Evolutionary conservation across 1,140 invertebrate genomes (phyloP), one percentile per base, ranked within the genome.

Genomic region (Cataglyphis hispanica): DNA sequence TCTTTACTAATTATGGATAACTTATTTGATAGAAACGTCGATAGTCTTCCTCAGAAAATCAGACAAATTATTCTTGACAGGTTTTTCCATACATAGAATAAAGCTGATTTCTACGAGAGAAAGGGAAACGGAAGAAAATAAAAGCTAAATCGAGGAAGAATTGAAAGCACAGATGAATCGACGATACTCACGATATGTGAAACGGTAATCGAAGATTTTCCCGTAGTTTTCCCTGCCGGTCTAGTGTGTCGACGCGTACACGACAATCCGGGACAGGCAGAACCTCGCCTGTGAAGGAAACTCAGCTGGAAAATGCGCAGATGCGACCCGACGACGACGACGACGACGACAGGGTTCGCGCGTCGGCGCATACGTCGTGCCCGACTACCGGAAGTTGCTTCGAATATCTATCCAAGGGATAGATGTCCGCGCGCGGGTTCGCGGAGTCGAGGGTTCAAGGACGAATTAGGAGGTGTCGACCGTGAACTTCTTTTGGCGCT

Each of bases 291-390:
- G 86, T 89, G 88, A 90, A 85, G 86, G 87, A 92, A 91, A 90
- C 89, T 90, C 86, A 67, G 67, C 64, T 56, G 81, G 86, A 92
- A 91, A 92, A 89, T 86, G 92, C 93, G 92, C 92, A 93, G 93
- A 87, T 92, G 91, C 92, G 76, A n/a, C 58, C 75, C 77, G 34
- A 43, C 31, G 58, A 43, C 58, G 69, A 50, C 50, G 80, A 69
- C 50, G 31, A 43, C 58, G 66, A 50, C 50, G 80, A 69, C 50
- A 25, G 7, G n/a, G 0, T 72, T 84, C 64, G 78, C 87, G 16
- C 25, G 72, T 83, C 78, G 78, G 67, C 91, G 90, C 88, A 77
- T 83, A 89, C 87, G 75, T 16, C n/a, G 22, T 60, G 7, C 16
- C 2, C 25, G 53, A 46, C 43, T 90, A 78, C 87, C 89, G 89